phyloP scores from a whole-genome alignment of 2,113 vertebrate genomes.

The Motacilla alba region DNA sequence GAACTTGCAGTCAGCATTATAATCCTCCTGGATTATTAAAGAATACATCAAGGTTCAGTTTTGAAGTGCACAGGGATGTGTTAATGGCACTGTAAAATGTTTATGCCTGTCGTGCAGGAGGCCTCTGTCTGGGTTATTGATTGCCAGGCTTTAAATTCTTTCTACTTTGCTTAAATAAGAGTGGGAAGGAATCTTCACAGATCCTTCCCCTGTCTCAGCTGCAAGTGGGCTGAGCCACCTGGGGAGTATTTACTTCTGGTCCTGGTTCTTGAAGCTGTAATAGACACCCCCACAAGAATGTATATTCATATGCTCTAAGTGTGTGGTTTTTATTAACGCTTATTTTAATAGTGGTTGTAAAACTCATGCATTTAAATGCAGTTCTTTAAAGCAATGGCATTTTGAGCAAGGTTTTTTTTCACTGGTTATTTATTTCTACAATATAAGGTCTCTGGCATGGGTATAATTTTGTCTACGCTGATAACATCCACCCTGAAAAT shows the following conservation, averaged over 20 bases:
- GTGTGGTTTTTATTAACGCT: not conserved
- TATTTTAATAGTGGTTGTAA: conserved; percentile 1
- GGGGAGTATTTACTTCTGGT: not conserved
- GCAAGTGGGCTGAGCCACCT: not conserved
- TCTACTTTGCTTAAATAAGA: not conserved
- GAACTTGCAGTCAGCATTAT: not conserved
- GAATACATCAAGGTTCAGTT: not conserved
- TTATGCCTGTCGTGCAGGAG: fast-evolving
- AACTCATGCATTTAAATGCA: not conserved
- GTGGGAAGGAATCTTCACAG: not conserved
- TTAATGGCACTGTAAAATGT: not conserved
- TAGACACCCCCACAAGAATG: not conserved
- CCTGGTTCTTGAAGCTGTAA: not conserved
- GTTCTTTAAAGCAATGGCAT: not conserved
- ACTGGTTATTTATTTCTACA: not conserved
- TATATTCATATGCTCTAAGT: not conserved
- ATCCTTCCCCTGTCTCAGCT: not conserved
- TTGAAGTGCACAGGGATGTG: not conserved
- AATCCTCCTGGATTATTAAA: not conserved
- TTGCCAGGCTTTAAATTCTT: not conserved
- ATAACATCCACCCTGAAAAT: not conserved
- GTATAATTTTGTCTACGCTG: not conserved
- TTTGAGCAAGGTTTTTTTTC: not conserved
- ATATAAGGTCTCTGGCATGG: not conserved
- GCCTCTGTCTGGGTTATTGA: not conserved